phyloP scores from a whole-genome alignment of 2,797 vertebrate genomes.

The Yasuhikotakia modesta region DNA sequence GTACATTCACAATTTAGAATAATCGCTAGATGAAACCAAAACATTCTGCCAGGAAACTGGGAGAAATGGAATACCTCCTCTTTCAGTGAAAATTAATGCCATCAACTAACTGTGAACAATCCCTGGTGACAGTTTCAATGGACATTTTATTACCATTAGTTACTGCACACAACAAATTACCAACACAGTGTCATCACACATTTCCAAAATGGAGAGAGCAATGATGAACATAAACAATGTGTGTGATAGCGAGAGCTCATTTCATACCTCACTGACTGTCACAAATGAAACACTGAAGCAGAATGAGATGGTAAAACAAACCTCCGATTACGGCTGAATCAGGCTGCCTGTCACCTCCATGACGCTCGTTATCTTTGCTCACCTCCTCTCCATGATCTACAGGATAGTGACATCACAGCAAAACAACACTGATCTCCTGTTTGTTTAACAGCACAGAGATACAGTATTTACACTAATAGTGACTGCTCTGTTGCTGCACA shows the following conservation, averaged over 20 bases:
- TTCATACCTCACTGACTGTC: constrained; percentile 61
- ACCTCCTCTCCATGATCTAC: constrained; percentile 58
- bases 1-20: not conserved
- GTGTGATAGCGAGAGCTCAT: constrained; percentile 55
- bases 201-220: constrained; percentile 39
- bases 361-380: constrained; percentile 76
- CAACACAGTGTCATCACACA: constrained; percentile 44
- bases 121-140: constrained; percentile 22
- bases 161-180: constrained; percentile 36
- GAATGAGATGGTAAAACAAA: constrained; percentile 66
- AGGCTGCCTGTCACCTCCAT: constrained; percentile 78
- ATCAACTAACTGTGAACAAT: constrained; percentile 25
- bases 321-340: constrained; percentile 89
- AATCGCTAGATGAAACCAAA: not conserved
- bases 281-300: constrained; percentile 56
- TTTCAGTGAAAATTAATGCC: constrained; percentile 7
- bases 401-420: constrained; percentile 1
- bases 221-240: constrained; percentile 44
- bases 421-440: not conserved
- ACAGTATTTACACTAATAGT: not conserved
- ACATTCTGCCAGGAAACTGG: not conserved
- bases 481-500: not conserved
- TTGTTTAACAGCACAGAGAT: constrained; percentile 9
- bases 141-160: constrained; percentile 43
- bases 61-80: not conserved